Evolutionary conservation across 2,113 vertebrate genomes (phyloP).

Genomic region (Empidonax alnorum): DNA sequence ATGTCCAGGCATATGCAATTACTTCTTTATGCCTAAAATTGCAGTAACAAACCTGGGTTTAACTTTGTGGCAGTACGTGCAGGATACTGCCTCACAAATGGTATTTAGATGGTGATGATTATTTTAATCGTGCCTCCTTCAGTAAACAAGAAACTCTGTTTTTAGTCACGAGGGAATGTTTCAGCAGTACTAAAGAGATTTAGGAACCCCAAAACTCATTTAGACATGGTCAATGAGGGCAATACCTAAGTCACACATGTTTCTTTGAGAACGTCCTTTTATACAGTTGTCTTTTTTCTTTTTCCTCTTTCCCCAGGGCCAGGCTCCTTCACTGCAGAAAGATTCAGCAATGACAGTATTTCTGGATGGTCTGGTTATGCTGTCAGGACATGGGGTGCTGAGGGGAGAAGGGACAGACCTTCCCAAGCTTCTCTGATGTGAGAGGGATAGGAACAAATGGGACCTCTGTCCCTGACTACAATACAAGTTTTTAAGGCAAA

Average conservation of each 20-base stretch:
- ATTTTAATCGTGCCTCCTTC: not conserved
- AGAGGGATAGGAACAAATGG: not conserved
- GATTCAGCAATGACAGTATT: not conserved
- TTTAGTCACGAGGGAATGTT: not conserved
- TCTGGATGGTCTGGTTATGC: not conserved
- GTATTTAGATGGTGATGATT: not conserved
- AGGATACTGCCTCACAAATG: not conserved
- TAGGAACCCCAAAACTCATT: not conserved
- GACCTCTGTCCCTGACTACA: not conserved
- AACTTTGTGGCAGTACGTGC: not conserved
- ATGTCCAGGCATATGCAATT: conserved; percentile 1
- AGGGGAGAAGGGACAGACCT: not conserved
- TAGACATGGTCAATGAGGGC: not conserved
- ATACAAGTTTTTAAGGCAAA: not conserved
- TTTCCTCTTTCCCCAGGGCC: not conserved
- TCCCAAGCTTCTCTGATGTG: not conserved
- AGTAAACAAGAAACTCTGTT: not conserved
- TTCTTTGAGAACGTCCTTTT: not conserved
- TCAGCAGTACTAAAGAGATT: not conserved
- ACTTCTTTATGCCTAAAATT: not conserved
- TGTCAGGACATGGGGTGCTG: not conserved
- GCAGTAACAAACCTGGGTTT: not conserved
- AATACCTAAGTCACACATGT: not conserved
- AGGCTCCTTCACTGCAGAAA: fast-evolving
- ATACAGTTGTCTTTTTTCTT: not conserved